These are phyloP conservation scores for Alcedo atthis DNA, from an alignment of 2,797 vertebrate genomes.

Conservation along the genomic window DNA sequence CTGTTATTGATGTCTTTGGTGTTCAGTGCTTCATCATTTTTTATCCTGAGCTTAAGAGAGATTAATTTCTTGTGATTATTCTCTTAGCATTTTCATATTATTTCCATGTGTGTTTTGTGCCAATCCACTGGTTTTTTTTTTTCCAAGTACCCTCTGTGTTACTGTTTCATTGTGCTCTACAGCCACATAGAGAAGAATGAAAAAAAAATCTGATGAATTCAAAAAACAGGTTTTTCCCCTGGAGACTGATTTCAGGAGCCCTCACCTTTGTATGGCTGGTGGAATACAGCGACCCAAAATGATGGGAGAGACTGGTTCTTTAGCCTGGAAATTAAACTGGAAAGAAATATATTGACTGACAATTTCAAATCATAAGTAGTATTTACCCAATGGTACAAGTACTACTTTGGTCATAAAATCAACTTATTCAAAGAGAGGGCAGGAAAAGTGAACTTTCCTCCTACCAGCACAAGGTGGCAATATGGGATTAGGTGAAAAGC, in stretches of 20 bases:
- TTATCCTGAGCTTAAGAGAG: not conserved
- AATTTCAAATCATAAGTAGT: too few relatives aligned
- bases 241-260: not conserved
- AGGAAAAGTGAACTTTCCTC: not conserved
- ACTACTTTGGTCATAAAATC: rapidly evolving
- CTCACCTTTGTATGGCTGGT: not conserved
- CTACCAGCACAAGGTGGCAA: not conserved
- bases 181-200: not conserved
- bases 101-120: not conserved
- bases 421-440: not conserved
- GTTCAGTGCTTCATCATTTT: not conserved
- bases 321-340: not conserved
- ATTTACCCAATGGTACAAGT: rapidly evolving
- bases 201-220: not conserved
- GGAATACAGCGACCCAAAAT: not conserved
- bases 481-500: not conserved
- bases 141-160: not conserved
- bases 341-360: not conserved
- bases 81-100: not conserved
- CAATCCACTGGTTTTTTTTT: not conserved
- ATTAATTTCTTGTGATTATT: not conserved
- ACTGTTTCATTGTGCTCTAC: not conserved
- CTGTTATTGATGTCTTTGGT: not conserved
- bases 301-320: not conserved
- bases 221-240: not conserved